phyloP scores from a whole-genome alignment of 1,140 invertebrate genomes.

The Carcinoscorpius rotundicauda region DNA sequence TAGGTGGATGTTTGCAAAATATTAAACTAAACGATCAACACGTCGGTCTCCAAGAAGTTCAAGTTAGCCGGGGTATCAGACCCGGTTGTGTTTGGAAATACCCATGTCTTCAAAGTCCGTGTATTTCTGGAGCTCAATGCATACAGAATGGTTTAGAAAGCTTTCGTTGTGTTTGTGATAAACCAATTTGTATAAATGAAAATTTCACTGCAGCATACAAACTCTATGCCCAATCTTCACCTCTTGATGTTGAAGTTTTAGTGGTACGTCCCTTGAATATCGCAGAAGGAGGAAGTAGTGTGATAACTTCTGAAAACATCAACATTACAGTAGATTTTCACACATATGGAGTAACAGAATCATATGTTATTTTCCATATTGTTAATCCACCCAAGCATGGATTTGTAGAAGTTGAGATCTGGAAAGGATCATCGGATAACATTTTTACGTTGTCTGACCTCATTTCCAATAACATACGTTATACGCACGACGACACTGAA shows the following conservation, averaged over 20 bases:
- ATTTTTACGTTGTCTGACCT: constrained; percentile 55
- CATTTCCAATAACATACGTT: constrained; percentile 59
- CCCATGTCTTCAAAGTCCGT: constrained; percentile 54
- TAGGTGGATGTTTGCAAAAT: constrained; percentile 52
- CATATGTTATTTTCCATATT: too few species aligned
- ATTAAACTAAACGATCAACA: constrained; percentile 50
- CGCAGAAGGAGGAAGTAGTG: constrained; percentile 15
- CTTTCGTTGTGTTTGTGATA: constrained; percentile 65
- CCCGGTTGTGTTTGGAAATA: constrained; percentile 68
- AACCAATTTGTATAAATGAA: constrained; percentile 52
- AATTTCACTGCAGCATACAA: constrained; percentile 58
- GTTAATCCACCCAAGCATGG: too few species aligned
- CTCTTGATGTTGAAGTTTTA: constrained; percentile 55
- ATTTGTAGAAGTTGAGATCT: too few species aligned
- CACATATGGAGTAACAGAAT: too few species aligned
- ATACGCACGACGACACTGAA: constrained; percentile 79
- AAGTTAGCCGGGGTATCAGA: constrained; percentile 61
- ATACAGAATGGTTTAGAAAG: constrained; percentile 62
- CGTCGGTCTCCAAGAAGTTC: constrained; percentile 48
- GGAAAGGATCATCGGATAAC: too few species aligned
- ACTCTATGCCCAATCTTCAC: constrained; percentile 37
- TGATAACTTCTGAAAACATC: constrained; percentile 17
- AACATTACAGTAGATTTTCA: constrained; percentile 46
- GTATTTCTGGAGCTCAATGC: constrained; percentile 56
- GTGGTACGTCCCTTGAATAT: constrained; percentile 29